A percentile compares a stretch with the other conserved stretches of the same genome.
These are phyloP conservation scores for Julus scanicus DNA, from an alignment of 2,888 invertebrate genomes.

Conservation along the genomic window DNA sequence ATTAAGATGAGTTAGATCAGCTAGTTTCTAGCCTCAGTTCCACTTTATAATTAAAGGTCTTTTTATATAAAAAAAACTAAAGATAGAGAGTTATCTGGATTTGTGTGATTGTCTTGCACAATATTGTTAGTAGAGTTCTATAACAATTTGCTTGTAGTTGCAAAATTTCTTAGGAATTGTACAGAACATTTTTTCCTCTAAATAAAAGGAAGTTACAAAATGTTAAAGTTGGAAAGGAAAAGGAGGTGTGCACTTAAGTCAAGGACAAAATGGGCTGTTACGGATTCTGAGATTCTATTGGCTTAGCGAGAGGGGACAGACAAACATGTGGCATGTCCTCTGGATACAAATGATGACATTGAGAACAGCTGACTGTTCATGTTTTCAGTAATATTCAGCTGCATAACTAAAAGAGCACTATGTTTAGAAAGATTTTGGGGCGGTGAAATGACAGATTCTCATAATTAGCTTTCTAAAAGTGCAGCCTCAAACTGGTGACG, in stretches of 20 bases:
- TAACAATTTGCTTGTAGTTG: no score
- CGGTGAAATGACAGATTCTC: constrained; percentile 6
- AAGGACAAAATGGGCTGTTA: constrained; percentile 32
- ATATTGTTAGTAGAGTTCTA: no score
- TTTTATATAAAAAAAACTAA: no score
- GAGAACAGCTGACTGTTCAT: constrained; percentile 10
- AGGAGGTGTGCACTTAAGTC: background rate
- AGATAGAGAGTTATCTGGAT: no score
- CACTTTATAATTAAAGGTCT: no score
- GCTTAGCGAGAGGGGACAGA: background rate
- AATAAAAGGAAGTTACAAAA: no score
- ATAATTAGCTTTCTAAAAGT: constrained; percentile 37
- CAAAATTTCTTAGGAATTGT: no score
- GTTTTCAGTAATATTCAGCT: background rate
- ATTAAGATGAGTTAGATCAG: no score
- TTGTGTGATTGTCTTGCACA: no score
- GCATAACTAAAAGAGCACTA: background rate
- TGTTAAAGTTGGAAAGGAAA: background rate
- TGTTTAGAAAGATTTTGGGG: background rate
- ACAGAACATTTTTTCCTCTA: no score
- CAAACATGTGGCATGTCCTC: background rate
- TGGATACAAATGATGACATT: background rate
- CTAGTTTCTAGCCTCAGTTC: no score
- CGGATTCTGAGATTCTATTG: background rate
- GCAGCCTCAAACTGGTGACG: background rate